These are phyloP conservation scores for Drepana arcuata DNA, from an alignment of 1,140 invertebrate genomes.

Conservation along the genomic window DNA sequence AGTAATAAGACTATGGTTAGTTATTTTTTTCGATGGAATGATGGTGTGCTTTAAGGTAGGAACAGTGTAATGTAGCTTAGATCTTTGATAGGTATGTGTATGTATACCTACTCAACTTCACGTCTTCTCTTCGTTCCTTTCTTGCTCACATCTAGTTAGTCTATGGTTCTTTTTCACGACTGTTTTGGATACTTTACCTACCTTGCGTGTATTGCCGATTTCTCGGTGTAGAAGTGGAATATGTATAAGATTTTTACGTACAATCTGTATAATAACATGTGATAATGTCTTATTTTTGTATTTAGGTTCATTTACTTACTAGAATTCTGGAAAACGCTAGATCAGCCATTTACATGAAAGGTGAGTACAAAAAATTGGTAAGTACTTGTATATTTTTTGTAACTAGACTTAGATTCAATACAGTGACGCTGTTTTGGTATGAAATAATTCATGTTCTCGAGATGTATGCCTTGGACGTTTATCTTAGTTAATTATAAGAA, in stretches of 20 bases:
- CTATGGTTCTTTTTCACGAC: slow-evolving; percentile 69
- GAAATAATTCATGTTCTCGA: too few species aligned
- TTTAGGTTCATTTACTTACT: slow-evolving; percentile 28
- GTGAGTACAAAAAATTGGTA: slow-evolving; percentile 69
- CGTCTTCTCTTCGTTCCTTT: too few species aligned
- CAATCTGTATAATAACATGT: slow-evolving; percentile 29
- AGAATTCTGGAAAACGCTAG: slow-evolving; percentile 38
- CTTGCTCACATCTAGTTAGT: slow-evolving; percentile 33
- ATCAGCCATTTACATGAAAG: slow-evolving; percentile 72
- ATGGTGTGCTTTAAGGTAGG: too few species aligned
- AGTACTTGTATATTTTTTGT: slow-evolving; percentile 58
- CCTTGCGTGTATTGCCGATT: slow-evolving; percentile 66
- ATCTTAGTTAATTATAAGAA: slow-evolving; percentile 26
- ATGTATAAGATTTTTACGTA: slow-evolving; percentile 45
- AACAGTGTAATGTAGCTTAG: too few species aligned
- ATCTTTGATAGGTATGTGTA: too few species aligned
- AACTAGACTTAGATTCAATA: slow-evolving; percentile 20
- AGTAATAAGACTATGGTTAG: too few species aligned
- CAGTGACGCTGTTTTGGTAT: slow-evolving; percentile 12
- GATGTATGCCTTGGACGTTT: too few species aligned
- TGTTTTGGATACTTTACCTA: slow-evolving; percentile 70
- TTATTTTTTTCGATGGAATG: too few species aligned
- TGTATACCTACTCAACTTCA: too few species aligned
- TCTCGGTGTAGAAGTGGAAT: slow-evolving; percentile 51
- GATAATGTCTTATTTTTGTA: slow-evolving; percentile 48